Base-by-base conservation (phyloP, 1,140 invertebrate genomes). In the Drosophila albomicans region DNA sequence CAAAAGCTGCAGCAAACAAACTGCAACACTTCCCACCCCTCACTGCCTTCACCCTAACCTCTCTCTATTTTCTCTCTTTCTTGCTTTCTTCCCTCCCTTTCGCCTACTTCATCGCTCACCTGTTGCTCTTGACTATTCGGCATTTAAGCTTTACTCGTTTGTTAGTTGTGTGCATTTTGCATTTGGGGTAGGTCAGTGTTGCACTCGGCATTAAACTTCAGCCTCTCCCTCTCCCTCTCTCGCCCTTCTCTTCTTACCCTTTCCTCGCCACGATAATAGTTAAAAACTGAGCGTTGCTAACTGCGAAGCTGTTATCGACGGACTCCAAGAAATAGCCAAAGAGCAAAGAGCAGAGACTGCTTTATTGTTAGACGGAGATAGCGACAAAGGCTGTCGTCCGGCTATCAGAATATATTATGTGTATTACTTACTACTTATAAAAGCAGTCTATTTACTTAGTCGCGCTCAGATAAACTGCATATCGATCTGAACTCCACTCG, bases 1-100 rank as follows among this genome's bases (percentile, higher is more conserved):
- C 38, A 63, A 57, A 56, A 35, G 11, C 15, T 13, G 10, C 64
- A 32, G 52, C 30, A 35, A 69, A 54, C 10, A 56, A 35, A n/a
- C 25, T 16, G 30, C 5, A 16, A 51, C 16, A 11, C 15, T 49
- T 16, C 20, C 25, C 11, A 13, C 16, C 16, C 16, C 1, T 7
- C 32, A 3, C 5, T 6, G 11, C 38, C 16, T 5, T 43, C 20
- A 25, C 20, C 20, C 8, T n/a, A 38, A 5, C 16, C 16, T 13
- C 35, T 13, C 15, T 13, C 20, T 28, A 8, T 32, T 32, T 35
- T 13, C 57, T 45, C 6, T 30, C 38, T 59, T 0, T 6, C n/a
- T 15, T 11, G 28, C 41, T 28, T 30, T 32, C 25, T 32, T 35
- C 13, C 28, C 30, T 25, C 10, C n/a, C 16, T 10, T 15, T 7